Conservation (phyloP, 2,113 vertebrate species). For the Gallinago undulata region DNA sequence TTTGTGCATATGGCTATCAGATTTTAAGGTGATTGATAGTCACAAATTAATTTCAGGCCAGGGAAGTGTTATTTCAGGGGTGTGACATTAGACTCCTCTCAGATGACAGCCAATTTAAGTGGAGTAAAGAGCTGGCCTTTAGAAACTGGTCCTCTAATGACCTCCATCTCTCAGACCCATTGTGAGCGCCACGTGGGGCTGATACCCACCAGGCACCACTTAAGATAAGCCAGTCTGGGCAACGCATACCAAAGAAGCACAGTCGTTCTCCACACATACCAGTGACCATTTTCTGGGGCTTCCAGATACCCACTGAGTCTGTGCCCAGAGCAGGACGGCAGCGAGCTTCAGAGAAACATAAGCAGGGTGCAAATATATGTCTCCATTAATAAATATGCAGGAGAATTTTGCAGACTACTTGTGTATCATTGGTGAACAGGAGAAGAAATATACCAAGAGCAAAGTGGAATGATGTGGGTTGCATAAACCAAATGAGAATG, state of each 20-base stretch:
- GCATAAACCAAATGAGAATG: no score
- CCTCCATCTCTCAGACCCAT: not conserved
- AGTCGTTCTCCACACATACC: fast-evolving
- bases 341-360: not conserved
- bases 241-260: not conserved
- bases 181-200: not conserved
- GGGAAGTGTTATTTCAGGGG: not conserved
- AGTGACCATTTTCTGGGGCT: not conserved
- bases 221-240: not conserved
- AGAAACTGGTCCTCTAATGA: not conserved
- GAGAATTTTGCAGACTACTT: not conserved
- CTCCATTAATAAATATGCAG: not conserved
- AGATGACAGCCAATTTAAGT: not conserved
- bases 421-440: not conserved
- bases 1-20: not conserved
- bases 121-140: not conserved
- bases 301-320: not conserved
- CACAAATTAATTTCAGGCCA: not conserved
- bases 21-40: not conserved
- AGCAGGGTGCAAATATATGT: not conserved
- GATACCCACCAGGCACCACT: fast-evolving
- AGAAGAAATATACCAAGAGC: not conserved
- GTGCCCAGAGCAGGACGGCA: not conserved
- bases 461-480: no score
- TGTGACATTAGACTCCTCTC: not conserved